Percentiles rank a stretch among this genome's conserved stretches.
phyloP scores from a whole-genome alignment of 1,140 invertebrate genomes.

The Aphis gossypii region DNA sequence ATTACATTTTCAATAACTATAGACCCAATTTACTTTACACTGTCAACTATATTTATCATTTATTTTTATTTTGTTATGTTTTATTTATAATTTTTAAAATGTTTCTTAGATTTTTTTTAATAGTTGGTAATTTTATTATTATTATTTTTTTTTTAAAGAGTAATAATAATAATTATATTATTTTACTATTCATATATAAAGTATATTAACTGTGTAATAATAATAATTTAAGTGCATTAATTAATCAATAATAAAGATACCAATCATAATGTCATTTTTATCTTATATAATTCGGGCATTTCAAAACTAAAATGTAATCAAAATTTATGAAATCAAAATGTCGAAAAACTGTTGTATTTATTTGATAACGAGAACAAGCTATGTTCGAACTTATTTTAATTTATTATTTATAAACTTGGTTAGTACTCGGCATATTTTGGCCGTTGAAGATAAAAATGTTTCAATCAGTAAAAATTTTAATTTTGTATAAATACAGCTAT shows the following conservation, averaged over 20 bases:
- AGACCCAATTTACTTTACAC: background rate
- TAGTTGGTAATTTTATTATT: background rate
- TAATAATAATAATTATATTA: background rate
- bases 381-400: background rate
- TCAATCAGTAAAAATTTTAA: background rate
- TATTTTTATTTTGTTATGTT: background rate
- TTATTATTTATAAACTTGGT: background rate
- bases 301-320: conserved; percentile 20
- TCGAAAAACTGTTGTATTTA: background rate
- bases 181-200: background rate
- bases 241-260: background rate
- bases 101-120: background rate
- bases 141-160: background rate
- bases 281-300: background rate
- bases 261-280: background rate
- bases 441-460: background rate
- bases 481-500: background rate
- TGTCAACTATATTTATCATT: background rate
- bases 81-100: conserved; percentile 1
- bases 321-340: background rate
- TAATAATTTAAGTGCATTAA: conserved; percentile 22
- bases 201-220: background rate
- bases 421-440: background rate
- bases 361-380: background rate
- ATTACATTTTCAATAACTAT: background rate